phyloP scores from a whole-genome alignment of 2,797 vertebrate genomes.

The Vireo griseus region DNA sequence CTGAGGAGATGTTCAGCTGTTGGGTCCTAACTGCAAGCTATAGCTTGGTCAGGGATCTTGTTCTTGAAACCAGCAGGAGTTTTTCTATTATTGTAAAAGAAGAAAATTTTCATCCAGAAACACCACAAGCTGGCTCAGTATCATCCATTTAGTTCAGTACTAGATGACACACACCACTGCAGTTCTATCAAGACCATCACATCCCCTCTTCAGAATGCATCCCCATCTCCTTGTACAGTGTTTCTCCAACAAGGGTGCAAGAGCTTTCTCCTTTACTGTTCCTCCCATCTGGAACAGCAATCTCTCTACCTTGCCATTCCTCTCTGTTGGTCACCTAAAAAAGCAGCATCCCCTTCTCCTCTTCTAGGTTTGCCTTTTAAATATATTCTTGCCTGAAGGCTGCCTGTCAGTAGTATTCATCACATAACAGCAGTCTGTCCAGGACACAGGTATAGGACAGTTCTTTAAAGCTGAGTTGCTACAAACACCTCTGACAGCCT shows the following conservation, averaged over 20 bases:
- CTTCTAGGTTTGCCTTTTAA: not conserved
- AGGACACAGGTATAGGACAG: not conserved
- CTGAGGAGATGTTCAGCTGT: constrained; percentile 14
- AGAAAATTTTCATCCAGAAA: constrained; percentile 10
- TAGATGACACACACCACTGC: not conserved
- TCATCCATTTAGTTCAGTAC: not conserved
- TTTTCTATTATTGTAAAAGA: constrained; percentile 26
- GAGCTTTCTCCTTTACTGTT: not conserved
- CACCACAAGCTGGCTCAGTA: not conserved
- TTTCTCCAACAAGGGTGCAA: not conserved
- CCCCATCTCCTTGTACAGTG: not conserved
- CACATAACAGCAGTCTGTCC: not conserved
- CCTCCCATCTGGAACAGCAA: not conserved
- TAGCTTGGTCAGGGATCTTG: constrained; percentile 1
- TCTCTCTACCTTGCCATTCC: not conserved
- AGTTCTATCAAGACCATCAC: not conserved
- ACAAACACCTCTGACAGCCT: not conserved
- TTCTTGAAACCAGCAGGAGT: constrained; percentile 33
- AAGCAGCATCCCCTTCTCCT: not conserved
- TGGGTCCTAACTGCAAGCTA: constrained; percentile 19
- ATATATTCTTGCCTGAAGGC: not conserved
- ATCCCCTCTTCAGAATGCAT: not conserved
- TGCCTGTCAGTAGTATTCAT: not conserved
- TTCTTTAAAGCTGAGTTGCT: not conserved
- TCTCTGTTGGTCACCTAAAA: not conserved